phyloP scores from a whole-genome alignment of 2,113 vertebrate species.

The Scatophagus argus region DNA sequence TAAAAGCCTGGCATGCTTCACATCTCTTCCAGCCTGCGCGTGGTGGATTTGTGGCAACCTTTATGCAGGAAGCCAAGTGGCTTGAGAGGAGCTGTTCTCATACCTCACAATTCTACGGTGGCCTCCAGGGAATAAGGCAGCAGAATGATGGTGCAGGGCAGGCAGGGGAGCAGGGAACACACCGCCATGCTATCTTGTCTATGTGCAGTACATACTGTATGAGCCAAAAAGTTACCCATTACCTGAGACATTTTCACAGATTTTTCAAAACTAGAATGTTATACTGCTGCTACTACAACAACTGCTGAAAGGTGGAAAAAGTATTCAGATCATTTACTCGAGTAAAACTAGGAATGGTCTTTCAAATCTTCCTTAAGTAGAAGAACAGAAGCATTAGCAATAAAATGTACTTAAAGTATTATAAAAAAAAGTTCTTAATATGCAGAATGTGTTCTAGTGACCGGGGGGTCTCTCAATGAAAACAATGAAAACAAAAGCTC shows the following conservation, averaged over 20 bases:
- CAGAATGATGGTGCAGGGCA: conserved; percentile 22
- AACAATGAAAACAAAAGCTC: no score
- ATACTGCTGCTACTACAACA: background rate
- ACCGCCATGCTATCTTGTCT: conserved; percentile 18
- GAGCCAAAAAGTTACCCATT: conserved; percentile 7
- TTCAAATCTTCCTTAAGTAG: background rate
- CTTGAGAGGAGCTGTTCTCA: conserved; percentile 60
- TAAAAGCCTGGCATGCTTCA: conserved; percentile 63
- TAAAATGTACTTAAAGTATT: background rate
- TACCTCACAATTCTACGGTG: conserved; percentile 61
- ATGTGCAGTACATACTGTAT: conserved; percentile 31
- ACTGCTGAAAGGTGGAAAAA: background rate
- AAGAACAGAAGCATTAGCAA: background rate
- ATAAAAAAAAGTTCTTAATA: background rate
- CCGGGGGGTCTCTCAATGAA: no score
- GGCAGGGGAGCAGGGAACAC: conserved; percentile 20
- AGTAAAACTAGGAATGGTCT: background rate
- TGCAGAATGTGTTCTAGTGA: background rate
- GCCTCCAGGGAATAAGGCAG: conserved; percentile 51
- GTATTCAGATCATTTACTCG: background rate
- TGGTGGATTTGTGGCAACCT: conserved; percentile 69
- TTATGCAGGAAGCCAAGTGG: conserved; percentile 68
- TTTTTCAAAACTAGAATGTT: background rate
- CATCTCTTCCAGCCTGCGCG: conserved; percentile 42
- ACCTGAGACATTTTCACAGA: background rate